Conservation (phyloP, 1,140 invertebrate genomes). For the Diabrotica virgifera region DNA sequence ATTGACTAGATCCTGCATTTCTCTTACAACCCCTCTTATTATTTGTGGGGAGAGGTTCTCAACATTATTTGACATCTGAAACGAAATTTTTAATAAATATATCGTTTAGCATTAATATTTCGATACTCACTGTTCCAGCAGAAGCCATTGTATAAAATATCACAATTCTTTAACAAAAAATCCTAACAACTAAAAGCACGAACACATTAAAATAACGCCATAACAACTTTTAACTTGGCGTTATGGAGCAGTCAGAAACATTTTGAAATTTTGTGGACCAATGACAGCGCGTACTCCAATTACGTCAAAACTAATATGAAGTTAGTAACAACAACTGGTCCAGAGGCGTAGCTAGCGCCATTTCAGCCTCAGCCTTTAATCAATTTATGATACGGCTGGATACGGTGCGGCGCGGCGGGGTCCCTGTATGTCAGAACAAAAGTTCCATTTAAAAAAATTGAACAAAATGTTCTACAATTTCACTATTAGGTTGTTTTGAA, state of each 20-base stretch:
- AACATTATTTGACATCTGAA: conserved; percentile 82
- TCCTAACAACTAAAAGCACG: conserved; percentile 7
- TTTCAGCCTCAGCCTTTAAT: too few relatives aligned
- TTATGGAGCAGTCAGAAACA: conserved; percentile 29
- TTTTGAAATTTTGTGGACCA: conserved; percentile 36
- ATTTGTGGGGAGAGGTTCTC: conserved; percentile 93
- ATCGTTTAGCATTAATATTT: conserved; percentile 7
- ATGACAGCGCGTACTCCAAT: conserved; percentile 6
- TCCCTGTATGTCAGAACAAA: too few relatives aligned
- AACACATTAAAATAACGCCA: conserved; percentile 25
- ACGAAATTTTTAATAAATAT: neutral
- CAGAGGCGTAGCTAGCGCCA: too few relatives aligned
- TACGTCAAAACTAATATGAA: too few relatives aligned
- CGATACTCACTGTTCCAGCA: conserved; percentile 25
- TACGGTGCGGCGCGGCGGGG: too few relatives aligned
- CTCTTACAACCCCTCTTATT: conserved; percentile 78
- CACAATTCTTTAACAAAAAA: conserved; percentile 29
- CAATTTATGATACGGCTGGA: too few relatives aligned
- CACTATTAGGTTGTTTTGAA: too few relatives aligned
- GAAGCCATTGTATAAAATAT: conserved; percentile 29
- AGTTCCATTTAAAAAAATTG: too few relatives aligned
- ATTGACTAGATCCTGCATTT: conserved; percentile 72
- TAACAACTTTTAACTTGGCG: conserved; percentile 33
- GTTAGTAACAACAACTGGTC: too few relatives aligned
- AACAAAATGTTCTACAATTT: too few relatives aligned